phyloP scores from a whole-genome alignment of 1,140 invertebrate genomes.

The Neodiprion lecontei region DNA sequence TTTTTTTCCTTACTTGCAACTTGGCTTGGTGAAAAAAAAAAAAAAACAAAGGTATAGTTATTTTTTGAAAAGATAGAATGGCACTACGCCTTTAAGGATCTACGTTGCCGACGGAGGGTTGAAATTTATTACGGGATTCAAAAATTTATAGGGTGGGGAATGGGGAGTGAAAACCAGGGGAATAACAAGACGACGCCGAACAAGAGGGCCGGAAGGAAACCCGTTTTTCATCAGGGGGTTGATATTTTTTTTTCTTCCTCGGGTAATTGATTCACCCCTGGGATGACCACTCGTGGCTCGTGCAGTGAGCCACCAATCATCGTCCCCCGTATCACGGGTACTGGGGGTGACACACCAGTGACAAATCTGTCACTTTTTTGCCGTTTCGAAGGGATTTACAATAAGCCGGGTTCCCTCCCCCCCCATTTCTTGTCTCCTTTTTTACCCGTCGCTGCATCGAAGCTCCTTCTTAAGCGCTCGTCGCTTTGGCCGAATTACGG shows the following conservation, averaged over 20 bases:
- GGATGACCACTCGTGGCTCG: background rate
- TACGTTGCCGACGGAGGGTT: too few species aligned
- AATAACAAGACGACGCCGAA: too few species aligned
- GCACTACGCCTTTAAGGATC: too few species aligned
- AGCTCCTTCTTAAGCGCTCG: too few species aligned
- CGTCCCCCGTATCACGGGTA: background rate
- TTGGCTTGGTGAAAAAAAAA: background rate
- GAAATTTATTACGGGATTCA: too few species aligned
- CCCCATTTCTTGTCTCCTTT: background rate
- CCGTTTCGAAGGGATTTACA: constrained; percentile 7
- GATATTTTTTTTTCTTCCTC: background rate
- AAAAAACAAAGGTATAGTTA: background rate
- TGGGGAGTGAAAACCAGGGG: too few species aligned
- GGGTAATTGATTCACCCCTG: background rate
- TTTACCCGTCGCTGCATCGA: background rate
- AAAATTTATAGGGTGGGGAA: too few species aligned
- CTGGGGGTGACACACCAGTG: background rate
- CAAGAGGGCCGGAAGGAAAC: too few species aligned
- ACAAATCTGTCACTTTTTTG: constrained; percentile 16
- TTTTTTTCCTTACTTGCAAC: background rate
- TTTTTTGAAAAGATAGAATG: background rate
- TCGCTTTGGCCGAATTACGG: too few species aligned
- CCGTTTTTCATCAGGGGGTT: too few species aligned
- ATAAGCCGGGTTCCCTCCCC: background rate
- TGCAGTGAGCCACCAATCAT: background rate